Evolutionary conservation across 2,888 invertebrate genomes (phyloP).

Genomic region (Alsophila aescularia): DNA sequence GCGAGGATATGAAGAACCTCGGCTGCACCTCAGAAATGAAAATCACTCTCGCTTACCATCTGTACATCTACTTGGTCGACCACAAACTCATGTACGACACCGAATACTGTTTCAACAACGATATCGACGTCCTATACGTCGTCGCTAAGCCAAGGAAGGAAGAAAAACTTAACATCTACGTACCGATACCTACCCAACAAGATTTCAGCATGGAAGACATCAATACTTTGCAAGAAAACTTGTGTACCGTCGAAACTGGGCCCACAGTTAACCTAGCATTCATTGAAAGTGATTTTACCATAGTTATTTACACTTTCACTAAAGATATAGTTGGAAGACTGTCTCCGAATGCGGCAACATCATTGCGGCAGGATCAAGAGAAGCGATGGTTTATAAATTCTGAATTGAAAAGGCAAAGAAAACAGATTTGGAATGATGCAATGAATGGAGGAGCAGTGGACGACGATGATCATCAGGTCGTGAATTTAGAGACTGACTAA

Average conservation of each 20-base stretch:
- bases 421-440: conserved; percentile 66
- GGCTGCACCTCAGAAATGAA: conserved; percentile 72
- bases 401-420: conserved; percentile 66
- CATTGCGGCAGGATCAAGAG: conserved; percentile 60
- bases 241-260: conserved; percentile 76
- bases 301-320: conserved; percentile 75
- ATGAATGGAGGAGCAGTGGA: conserved; percentile 73
- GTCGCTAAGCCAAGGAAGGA: conserved; percentile 69
- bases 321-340: conserved; percentile 63
- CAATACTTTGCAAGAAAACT: conserved; percentile 69
- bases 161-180: conserved; percentile 73
- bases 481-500: conserved; percentile 49
- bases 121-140: conserved; percentile 72
- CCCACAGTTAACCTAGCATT: conserved; percentile 72
- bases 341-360: conserved; percentile 51
- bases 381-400: conserved; percentile 67
- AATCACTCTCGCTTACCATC: conserved; percentile 69
- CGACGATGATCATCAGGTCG: conserved; percentile 66
- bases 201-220: conserved; percentile 65
- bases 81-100: conserved; percentile 79
- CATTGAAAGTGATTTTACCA: conserved; percentile 73
- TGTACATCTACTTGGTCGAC: conserved; percentile 75
- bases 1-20: conserved; percentile 72
- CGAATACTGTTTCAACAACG: conserved; percentile 75
- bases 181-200: conserved; percentile 66